Conservation (phyloP, 2,113 vertebrate species). For the Hyaena hyaena region DNA sequence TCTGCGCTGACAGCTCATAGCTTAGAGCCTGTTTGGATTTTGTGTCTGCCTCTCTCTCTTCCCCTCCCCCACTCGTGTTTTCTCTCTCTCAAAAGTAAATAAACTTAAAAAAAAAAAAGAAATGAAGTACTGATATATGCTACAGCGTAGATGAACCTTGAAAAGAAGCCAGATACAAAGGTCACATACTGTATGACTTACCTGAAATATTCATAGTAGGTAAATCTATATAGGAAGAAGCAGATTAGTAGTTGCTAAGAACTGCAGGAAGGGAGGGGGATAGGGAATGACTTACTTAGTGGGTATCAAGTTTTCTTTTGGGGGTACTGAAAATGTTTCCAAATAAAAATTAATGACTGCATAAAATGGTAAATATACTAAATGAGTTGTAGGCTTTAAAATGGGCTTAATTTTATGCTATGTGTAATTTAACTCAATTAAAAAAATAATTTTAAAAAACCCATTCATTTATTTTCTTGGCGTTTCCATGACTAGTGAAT, state of each 20-base stretch:
- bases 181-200: background rate
- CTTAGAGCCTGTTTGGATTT: too few relatives aligned
- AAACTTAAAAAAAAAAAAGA: background rate
- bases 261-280: background rate
- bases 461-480: background rate
- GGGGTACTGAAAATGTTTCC: background rate
- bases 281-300: background rate
- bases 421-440: background rate
- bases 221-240: background rate
- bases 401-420: background rate
- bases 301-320: background rate
- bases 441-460: background rate
- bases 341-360: background rate
- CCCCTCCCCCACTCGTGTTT: too few relatives aligned
- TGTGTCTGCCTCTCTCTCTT: too few relatives aligned
- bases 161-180: background rate
- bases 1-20: too few relatives aligned
- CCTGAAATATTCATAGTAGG: background rate
- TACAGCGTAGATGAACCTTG: background rate
- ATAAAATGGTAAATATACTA: background rate
- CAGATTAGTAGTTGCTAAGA: background rate
- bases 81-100: too few relatives aligned
- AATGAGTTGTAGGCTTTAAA: background rate
- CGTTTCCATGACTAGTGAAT: background rate
- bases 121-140: background rate